Percentiles rank a stretch among this genome's conserved stretches.
These are phyloP conservation scores for Andrena dorsata DNA, from an alignment of 2,888 invertebrate genomes.

Conservation along the genomic window DNA sequence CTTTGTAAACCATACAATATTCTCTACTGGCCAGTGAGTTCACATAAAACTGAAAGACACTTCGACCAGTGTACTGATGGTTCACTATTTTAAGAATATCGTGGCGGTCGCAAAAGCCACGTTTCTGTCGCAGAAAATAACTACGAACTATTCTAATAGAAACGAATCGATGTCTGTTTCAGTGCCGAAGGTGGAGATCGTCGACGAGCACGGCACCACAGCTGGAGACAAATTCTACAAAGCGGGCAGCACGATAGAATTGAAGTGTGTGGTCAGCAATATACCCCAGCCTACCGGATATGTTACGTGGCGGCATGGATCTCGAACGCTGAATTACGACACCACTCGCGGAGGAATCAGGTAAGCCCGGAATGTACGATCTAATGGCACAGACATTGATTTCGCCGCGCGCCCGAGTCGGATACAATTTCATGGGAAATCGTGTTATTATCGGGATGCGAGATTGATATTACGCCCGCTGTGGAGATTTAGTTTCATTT, in stretches of 20 bases:
- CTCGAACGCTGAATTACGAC: conserved; percentile 91
- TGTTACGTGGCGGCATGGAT: conserved; percentile 92
- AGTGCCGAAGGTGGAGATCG: conserved; percentile 93
- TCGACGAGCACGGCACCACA: conserved; percentile 91
- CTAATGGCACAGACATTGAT: conserved; percentile 57
- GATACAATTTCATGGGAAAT: conserved; percentile 41
- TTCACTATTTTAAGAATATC: too few species aligned
- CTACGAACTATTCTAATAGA: not conserved
- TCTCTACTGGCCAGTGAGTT: too few species aligned
- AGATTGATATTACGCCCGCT: conserved; percentile 1
- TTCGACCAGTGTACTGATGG: too few species aligned
- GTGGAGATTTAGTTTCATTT: not conserved
- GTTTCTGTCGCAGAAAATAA: not conserved
- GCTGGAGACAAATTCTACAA: conserved; percentile 93
- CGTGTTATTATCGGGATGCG: conserved; percentile 17
- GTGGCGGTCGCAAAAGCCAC: not conserved
- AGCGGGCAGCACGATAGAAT: conserved; percentile 92
- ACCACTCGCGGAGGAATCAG: conserved; percentile 93
- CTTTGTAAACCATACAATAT: too few species aligned
- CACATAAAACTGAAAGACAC: too few species aligned
- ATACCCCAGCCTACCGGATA: conserved; percentile 91
- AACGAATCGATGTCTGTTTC: conserved; percentile 75
- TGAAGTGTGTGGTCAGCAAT: conserved; percentile 92
- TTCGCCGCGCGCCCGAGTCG: conserved; percentile 11
- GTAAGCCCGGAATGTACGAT: conserved; percentile 85